Percentiles rank a stretch among this genome's conserved stretches.
Evolutionary conservation across 2,113 vertebrate genomes (phyloP).

Genomic region (Apistogramma diplotaenia): DNA sequence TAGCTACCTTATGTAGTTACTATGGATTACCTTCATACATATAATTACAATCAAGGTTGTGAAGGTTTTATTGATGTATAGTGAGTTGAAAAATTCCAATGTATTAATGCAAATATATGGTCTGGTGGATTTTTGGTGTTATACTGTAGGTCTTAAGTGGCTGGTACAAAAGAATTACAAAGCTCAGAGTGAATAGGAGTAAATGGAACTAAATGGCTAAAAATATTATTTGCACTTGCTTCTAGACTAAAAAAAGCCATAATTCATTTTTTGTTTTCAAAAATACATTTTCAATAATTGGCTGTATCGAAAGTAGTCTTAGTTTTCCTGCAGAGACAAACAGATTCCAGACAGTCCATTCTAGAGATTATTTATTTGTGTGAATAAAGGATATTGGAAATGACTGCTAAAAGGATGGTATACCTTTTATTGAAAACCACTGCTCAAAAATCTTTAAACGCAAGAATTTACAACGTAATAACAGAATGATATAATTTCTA

Average conservation of each 20-base stretch:
- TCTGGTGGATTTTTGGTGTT: too few species aligned
- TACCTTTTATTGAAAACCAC: not conserved
- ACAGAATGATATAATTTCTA: not conserved
- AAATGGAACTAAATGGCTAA: not conserved
- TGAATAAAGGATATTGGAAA: not conserved
- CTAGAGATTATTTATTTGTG: conserved; percentile 29
- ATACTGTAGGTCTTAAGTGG: too few species aligned
- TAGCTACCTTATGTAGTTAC: too few species aligned
- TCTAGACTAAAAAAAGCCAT: fast-evolving
- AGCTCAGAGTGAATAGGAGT: not conserved
- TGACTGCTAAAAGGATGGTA: not conserved
- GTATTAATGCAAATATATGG: too few species aligned
- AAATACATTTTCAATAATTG: not conserved
- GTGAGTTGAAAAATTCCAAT: too few species aligned
- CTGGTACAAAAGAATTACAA: not conserved
- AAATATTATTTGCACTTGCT: not conserved
- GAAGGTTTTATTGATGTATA: too few species aligned
- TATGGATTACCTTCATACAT: too few species aligned
- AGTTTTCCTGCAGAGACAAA: conserved; percentile 2
- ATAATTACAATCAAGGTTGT: too few species aligned
- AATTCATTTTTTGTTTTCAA: not conserved
- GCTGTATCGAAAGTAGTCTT: not conserved
- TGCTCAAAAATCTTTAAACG: not conserved
- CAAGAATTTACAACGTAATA: not conserved
- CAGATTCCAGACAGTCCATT: conserved; percentile 5